Evolutionary conservation across 2,113 vertebrate species (phyloP).

Genomic region (Lasiurus borealis): DNA sequence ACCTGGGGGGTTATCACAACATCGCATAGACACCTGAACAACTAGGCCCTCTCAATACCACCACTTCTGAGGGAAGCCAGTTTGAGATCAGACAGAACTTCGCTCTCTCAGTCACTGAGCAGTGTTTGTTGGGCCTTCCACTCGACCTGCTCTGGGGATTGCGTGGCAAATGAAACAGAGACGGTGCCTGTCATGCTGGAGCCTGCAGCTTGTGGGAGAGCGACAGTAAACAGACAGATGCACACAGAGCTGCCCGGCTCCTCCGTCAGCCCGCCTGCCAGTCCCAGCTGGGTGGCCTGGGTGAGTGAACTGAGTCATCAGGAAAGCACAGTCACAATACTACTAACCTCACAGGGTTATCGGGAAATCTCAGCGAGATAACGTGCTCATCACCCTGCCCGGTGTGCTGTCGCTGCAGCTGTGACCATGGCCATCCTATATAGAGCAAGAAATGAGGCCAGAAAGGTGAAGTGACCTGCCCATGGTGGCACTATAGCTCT

Average conservation of each 20-base stretch:
- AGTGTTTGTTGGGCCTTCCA: not conserved
- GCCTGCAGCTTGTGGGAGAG: not conserved
- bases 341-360: fast-evolving
- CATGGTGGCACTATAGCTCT: not conserved
- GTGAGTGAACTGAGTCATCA: not conserved
- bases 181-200: not conserved
- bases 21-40: not conserved
- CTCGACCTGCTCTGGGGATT: not conserved
- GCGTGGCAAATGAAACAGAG: not conserved
- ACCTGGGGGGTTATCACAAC: not conserved
- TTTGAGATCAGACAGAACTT: not conserved
- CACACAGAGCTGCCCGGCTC: not conserved
- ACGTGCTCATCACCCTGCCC: not conserved
- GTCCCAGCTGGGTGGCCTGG: not conserved
- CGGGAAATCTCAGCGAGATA: fast-evolving
- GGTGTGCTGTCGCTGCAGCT: fast-evolving
- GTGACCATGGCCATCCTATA: not conserved
- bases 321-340: not conserved
- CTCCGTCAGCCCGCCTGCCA: not conserved
- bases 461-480: not conserved
- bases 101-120: not conserved
- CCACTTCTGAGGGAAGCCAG: not conserved
- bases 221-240: not conserved
- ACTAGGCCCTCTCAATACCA: not conserved
- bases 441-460: not conserved